Conservation (phyloP, 2,113 vertebrate species). For the Peromyscus leucopus region DNA sequence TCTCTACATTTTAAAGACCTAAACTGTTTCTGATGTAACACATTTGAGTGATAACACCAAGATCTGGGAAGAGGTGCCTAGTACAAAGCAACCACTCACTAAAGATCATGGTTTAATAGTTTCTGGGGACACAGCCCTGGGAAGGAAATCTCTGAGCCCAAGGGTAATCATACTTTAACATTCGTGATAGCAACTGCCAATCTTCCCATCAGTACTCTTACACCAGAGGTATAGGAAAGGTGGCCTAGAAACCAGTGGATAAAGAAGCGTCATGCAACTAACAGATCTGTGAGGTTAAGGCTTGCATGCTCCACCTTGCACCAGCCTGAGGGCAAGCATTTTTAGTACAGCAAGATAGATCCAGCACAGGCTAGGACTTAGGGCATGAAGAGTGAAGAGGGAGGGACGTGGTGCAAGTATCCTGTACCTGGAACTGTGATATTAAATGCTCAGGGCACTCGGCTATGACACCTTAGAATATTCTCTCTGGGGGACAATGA, state of each 20-base stretch:
- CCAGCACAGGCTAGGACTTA: neutral
- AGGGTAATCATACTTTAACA: neutral
- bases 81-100: neutral
- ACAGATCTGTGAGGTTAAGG: neutral
- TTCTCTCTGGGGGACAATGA: rapidly evolving
- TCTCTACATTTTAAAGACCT: conserved; percentile 8
- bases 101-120: neutral
- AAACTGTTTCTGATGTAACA: conserved; percentile 20
- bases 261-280: neutral
- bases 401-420: neutral
- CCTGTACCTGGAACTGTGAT: neutral
- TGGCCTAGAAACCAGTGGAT: rapidly evolving
- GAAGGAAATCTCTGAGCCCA: neutral
- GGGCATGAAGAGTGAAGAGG: neutral
- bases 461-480: rapidly evolving
- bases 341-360: rapidly evolving
- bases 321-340: neutral
- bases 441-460: neutral
- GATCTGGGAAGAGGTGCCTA: neutral
- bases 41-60: neutral
- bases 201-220: neutral
- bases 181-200: neutral
- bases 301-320: too few species aligned
- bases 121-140: neutral
- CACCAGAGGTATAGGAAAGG: neutral